Evolutionary conservation across 2,888 invertebrate species (phyloP).

Genomic region (Exocentrus adspersus): DNA sequence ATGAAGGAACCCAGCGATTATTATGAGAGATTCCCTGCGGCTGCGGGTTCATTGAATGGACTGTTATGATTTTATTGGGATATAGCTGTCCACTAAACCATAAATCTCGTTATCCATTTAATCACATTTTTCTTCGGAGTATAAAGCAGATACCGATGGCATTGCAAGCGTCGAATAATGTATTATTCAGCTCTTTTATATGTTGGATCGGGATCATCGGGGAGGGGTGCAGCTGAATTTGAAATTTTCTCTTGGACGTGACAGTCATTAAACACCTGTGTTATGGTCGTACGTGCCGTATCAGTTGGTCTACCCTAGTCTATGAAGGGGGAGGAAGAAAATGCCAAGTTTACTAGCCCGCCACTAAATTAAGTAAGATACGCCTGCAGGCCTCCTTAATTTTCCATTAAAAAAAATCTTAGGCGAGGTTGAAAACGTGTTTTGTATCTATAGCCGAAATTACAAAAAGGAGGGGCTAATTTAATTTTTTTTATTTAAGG

Average conservation of each 20-base stretch:
- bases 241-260: constrained; percentile 20
- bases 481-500: too few relatives aligned
- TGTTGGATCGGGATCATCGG: background rate
- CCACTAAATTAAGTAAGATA: constrained; percentile 3
- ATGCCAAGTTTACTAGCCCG: background rate
- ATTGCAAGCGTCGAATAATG: constrained; percentile 3
- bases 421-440: too few relatives aligned
- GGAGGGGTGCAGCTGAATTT: constrained; percentile 11
- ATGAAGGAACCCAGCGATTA: too few relatives aligned
- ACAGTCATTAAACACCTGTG: constrained; percentile 26
- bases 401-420: too few relatives aligned
- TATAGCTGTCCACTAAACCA: background rate
- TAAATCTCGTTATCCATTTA: constrained; percentile 9
- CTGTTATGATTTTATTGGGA: background rate
- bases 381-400: too few relatives aligned
- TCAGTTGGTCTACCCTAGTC: constrained; percentile 13
- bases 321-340: background rate
- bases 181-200: constrained; percentile 15
- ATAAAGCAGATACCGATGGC: background rate
- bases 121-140: background rate
- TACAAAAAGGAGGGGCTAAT: too few relatives aligned
- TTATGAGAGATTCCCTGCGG: too few relatives aligned
- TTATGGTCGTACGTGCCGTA: constrained; percentile 22
- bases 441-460: too few relatives aligned
- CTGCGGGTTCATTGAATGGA: too few relatives aligned